These are phyloP conservation scores for Oryzias melastigma DNA, from an alignment of 2,113 vertebrate species.

Conservation along the genomic window DNA sequence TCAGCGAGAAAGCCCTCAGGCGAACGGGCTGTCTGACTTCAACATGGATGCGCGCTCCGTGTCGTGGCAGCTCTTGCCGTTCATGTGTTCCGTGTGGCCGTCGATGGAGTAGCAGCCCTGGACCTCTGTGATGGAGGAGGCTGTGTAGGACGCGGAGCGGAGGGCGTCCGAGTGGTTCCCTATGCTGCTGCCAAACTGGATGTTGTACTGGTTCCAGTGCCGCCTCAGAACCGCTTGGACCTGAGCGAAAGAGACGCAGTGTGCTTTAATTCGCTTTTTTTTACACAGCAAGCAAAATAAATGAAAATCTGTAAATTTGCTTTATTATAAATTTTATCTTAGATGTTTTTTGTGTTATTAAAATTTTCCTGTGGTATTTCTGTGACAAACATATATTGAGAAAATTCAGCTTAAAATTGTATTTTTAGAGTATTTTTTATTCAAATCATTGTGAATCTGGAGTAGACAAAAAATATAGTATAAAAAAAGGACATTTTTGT, in stretches of 20 bases:
- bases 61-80: conserved; percentile 88
- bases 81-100: conserved; percentile 85
- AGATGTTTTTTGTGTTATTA: too few relatives aligned
- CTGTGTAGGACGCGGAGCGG: conserved; percentile 92
- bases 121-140: conserved; percentile 88
- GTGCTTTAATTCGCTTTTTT: not conserved
- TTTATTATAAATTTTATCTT: too few relatives aligned
- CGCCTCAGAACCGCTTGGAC: conserved; percentile 91
- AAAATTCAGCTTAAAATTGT: too few relatives aligned
- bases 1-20: conserved; percentile 64
- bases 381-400: too few relatives aligned
- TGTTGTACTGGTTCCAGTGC: conserved; percentile 93
- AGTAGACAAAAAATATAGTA: too few relatives aligned
- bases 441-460: too few relatives aligned
- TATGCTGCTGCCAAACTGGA: conserved; percentile 90
- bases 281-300: too few relatives aligned
- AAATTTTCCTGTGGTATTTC: too few relatives aligned
- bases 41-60: conserved; percentile 73
- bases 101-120: conserved; percentile 89
- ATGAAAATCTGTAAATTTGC: too few relatives aligned
- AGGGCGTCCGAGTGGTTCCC: conserved; percentile 85
- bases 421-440: too few relatives aligned
- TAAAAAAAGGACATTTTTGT: too few relatives aligned
- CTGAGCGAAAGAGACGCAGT: conserved; percentile 60
- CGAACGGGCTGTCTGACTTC: conserved; percentile 83